Percentiles rank a stretch among this genome's conserved stretches.
These are phyloP conservation scores for Atractosteus spatula DNA, from an alignment of 2,113 vertebrate genomes.

Conservation along the genomic window DNA sequence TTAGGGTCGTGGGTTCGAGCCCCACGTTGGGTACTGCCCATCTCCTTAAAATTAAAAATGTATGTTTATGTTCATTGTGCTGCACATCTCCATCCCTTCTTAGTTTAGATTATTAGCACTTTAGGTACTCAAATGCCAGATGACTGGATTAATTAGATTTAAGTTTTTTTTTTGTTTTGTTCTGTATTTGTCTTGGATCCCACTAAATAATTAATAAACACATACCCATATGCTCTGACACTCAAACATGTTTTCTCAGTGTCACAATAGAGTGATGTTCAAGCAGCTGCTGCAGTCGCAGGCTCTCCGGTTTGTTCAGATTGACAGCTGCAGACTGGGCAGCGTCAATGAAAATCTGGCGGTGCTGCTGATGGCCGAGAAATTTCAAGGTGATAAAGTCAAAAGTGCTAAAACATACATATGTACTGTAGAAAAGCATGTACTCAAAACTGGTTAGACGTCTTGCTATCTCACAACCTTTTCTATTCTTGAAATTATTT, in stretches of 20 bases:
- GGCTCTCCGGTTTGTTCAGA: slow-evolving; percentile 78
- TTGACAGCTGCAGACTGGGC: slow-evolving; percentile 80
- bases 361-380: slow-evolving; percentile 77
- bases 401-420: too few relatives aligned
- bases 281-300: slow-evolving; percentile 80
- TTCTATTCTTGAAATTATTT: too few relatives aligned
- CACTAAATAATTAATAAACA: not conserved
- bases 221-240: not conserved
- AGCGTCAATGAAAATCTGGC: slow-evolving; percentile 83
- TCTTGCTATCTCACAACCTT: too few relatives aligned
- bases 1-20: too few relatives aligned
- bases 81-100: not conserved
- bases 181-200: not conserved
- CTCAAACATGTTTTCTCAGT: slow-evolving; percentile 37
- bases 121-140: too few relatives aligned
- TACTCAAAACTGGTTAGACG: too few relatives aligned
- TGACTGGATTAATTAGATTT: too few relatives aligned
- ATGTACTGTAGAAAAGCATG: too few relatives aligned
- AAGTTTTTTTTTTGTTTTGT: slow-evolving; percentile 1
- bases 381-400: slow-evolving; percentile 65
- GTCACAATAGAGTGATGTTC: slow-evolving; percentile 79
- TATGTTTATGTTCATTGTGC: not conserved
- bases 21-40: too few relatives aligned
- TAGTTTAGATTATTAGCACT: too few relatives aligned
- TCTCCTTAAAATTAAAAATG: not conserved